Base-by-base conservation (phyloP, 2,797 vertebrate species). In the Anniella stebbinsi region DNA sequence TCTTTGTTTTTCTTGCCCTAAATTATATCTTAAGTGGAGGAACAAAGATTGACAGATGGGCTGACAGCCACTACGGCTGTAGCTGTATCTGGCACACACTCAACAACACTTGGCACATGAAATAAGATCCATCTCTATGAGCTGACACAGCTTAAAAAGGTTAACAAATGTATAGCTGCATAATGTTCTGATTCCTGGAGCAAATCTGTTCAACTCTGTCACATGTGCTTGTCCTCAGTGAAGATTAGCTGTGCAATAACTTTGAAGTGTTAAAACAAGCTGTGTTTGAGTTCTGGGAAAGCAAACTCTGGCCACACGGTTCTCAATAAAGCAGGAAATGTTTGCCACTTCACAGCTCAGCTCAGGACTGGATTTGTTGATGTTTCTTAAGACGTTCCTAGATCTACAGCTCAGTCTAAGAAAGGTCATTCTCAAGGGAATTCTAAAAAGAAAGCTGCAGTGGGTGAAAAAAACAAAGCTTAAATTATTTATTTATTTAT, bases 121-220 rank as follows among this genome's bases (percentile, higher is more conserved):
- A 91, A 72, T 18, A 87, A 91, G 93, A 93, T 60, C 78, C 41
- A 72, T 78, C 92, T 51, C 91, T 84, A 73, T 86, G 72, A 92
- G 0, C 0, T 76, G 45, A 91, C 69, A 38, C 89, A 92, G 89
- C 86, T 92, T 91, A 88, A 93, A 77, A 93, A 94, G 87, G 88
- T 91, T 93, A 94, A 93, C 63, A 93, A 91, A 94, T 92, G 88
- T 93, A 90, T 92, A 80, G 82, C 90, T 80, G 57, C 51, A 67
- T 93, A 38, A 3, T 33, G 38, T 84, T 94, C 90, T 94, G 51
- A 80, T 91, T 93, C 90, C 87, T 84, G 91, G 17, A 0, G 0
- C 0, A 0, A 30, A 86, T 87, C 66, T 91, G 93, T 93, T 80
- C 75, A 92, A 92, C 87, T 0, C 0, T 54, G 83, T 93, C 89